Conservation (phyloP, 2,888 invertebrate species). For the Temnothorax unifasciatus region DNA sequence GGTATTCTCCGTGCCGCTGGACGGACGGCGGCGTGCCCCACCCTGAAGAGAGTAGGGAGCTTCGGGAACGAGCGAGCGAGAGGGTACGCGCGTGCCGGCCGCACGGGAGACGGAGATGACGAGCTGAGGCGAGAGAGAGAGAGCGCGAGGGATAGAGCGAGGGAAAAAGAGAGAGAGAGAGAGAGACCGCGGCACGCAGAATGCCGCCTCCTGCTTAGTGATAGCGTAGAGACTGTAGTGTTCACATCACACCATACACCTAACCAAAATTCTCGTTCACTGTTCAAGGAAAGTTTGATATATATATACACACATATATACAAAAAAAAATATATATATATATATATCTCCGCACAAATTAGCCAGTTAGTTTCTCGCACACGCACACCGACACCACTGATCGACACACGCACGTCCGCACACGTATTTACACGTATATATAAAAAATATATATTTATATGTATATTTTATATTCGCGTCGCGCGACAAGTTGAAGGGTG, state of each 20-base stretch:
- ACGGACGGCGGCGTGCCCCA: conserved; percentile 76
- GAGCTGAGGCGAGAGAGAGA: conserved; percentile 14
- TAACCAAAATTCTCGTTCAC: conserved; percentile 57
- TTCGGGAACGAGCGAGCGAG: conserved; percentile 18
- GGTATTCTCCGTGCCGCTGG: conserved; percentile 77
- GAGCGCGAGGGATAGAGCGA: background rate
- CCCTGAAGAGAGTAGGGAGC: conserved; percentile 73
- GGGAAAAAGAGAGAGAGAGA: conserved; percentile 56
- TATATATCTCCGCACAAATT: conserved; percentile 39
- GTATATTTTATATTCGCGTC: conserved; percentile 42
- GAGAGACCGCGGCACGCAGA: conserved; percentile 75
- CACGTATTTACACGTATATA: background rate
- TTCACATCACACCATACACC: conserved; percentile 78
- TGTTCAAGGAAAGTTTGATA: conserved; percentile 55
- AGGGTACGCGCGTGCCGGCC: conserved; percentile 16
- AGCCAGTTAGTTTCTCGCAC: conserved; percentile 41
- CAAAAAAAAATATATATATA: background rate
- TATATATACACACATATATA: conserved; percentile 29
- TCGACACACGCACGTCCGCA: conserved; percentile 22
- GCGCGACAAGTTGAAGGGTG: conserved; percentile 31
- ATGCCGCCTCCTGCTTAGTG: conserved; percentile 82
- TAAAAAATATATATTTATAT: conserved; percentile 13
- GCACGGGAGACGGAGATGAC: conserved; percentile 49
- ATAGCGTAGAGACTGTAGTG: conserved; percentile 85
- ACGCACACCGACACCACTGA: background rate